Percentiles rank a stretch among this genome's conserved stretches.
phyloP scores from a whole-genome alignment of 2,797 vertebrate species.

The Phyllotis vaccarum region DNA sequence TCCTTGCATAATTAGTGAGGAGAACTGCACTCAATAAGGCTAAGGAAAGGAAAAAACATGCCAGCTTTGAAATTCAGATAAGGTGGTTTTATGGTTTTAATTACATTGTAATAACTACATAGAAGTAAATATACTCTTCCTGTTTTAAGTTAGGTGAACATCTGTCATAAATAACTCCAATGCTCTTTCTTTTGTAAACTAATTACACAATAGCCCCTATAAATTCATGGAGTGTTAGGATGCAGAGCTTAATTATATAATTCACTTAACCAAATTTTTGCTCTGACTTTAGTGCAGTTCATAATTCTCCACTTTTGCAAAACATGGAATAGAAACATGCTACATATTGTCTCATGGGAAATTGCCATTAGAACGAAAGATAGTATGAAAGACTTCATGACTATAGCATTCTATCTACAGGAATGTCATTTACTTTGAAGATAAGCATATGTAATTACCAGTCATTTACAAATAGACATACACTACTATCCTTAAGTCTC shows the following conservation, averaged over 20 bases:
- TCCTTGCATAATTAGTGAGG: constrained; percentile 6
- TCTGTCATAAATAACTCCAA: constrained; percentile 80
- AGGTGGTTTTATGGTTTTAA: constrained; percentile 80
- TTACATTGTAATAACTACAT: constrained; percentile 80
- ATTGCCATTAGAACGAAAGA: neutral
- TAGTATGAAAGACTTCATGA: neutral
- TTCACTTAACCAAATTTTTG: constrained; percentile 70
- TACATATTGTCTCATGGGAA: neutral
- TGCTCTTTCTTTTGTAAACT: constrained; percentile 81
- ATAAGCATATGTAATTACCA: neutral
- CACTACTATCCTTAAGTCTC: neutral
- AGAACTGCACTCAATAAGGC: constrained; percentile 46
- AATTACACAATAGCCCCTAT: constrained; percentile 79
- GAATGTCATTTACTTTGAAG: neutral
- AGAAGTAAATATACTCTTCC: constrained; percentile 77
- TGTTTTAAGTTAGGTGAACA: constrained; percentile 82
- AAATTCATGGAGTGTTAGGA: constrained; percentile 77
- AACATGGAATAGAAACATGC: neutral
- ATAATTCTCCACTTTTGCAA: constrained; percentile 55
- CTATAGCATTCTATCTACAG: neutral
- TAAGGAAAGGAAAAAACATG: constrained; percentile 22
- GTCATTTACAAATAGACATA: neutral
- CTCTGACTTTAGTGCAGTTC: constrained; percentile 47
- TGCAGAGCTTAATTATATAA: constrained; percentile 76
- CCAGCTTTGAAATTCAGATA: constrained; percentile 80